These are phyloP conservation scores for Hypena proboscidalis DNA, from an alignment of 2,888 invertebrate species.

Conservation along the genomic window DNA sequence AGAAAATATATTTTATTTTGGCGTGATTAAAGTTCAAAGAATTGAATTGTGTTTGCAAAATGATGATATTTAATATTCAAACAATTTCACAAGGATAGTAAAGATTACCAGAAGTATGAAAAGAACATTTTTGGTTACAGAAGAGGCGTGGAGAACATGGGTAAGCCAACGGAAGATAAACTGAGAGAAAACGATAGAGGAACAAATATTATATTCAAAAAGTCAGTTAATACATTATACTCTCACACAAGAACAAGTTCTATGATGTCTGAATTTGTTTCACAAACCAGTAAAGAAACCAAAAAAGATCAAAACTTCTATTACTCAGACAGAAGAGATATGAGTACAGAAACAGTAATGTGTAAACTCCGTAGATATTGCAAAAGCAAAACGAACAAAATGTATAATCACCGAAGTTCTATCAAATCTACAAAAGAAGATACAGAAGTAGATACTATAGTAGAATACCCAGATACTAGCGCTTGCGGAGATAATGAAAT, in stretches of 20 bases:
- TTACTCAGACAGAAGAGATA: constrained; percentile 57
- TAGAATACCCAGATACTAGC: constrained; percentile 53
- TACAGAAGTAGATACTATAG: constrained; percentile 52
- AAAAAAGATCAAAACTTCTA: constrained; percentile 53
- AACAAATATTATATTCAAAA: constrained; percentile 62
- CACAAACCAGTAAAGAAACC: constrained; percentile 50
- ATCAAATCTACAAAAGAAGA: constrained; percentile 54
- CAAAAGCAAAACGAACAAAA: constrained; percentile 55
- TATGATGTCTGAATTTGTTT: constrained; percentile 50
- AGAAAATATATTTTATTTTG: too few relatives aligned
- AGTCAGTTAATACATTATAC: constrained; percentile 54
- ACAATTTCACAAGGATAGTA: constrained; percentile 1
- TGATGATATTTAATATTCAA: too few relatives aligned
- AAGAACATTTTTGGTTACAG: constrained; percentile 77
- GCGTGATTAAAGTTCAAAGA: too few relatives aligned
- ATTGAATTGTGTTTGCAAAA: too few relatives aligned
- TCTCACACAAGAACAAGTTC: constrained; percentile 62
- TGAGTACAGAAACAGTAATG: constrained; percentile 71
- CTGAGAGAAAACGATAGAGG: constrained; percentile 41
- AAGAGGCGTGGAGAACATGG: constrained; percentile 57
- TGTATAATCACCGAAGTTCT: constrained; percentile 41
- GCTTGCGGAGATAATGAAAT: constrained; percentile 61
- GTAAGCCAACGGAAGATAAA: constrained; percentile 41
- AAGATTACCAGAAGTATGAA: constrained; percentile 54
- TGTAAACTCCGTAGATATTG: constrained; percentile 65